These are phyloP conservation scores for Melinopterus prodromus DNA, from an alignment of 2,888 invertebrate species.

Conservation along the genomic window DNA sequence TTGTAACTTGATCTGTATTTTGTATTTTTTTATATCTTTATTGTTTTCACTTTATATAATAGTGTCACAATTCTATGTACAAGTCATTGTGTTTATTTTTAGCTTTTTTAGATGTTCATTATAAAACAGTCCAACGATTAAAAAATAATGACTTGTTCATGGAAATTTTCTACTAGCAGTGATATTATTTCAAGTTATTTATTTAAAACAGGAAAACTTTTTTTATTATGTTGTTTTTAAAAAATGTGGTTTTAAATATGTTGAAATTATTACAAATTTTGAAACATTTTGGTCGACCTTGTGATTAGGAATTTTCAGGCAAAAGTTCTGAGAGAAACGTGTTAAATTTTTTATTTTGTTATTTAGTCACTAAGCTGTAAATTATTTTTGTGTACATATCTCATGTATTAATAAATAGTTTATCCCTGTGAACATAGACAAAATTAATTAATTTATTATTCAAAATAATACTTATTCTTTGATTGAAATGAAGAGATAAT, in stretches of 20 bases:
- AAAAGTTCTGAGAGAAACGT: neutral
- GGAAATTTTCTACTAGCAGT: neutral
- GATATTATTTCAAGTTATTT: neutral
- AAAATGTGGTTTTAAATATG: slow-evolving; percentile 12
- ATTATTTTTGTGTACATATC: slow-evolving; percentile 21
- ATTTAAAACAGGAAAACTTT: slow-evolving; percentile 7
- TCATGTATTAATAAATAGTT: slow-evolving; percentile 10
- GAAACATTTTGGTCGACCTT: too few relatives aligned
- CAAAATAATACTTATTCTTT: neutral
- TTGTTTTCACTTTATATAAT: neutral
- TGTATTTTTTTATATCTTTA: slow-evolving; percentile 9
- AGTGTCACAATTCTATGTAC: neutral
- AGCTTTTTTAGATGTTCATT: neutral
- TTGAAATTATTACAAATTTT: neutral
- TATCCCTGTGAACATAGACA: slow-evolving; percentile 11
- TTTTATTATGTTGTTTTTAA: slow-evolving; percentile 12
- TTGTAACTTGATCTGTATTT: slow-evolving; percentile 13
- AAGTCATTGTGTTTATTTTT: neutral
- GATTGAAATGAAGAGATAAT: neutral
- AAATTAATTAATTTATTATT: neutral
- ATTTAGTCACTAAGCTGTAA: slow-evolving; percentile 24
- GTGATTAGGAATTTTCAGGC: neutral
- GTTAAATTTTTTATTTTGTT: slow-evolving; percentile 18
- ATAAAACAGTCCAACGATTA: neutral
- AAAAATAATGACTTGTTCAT: neutral